Conservation (phyloP, 2,113 vertebrate genomes). For the Verasper variegatus region DNA sequence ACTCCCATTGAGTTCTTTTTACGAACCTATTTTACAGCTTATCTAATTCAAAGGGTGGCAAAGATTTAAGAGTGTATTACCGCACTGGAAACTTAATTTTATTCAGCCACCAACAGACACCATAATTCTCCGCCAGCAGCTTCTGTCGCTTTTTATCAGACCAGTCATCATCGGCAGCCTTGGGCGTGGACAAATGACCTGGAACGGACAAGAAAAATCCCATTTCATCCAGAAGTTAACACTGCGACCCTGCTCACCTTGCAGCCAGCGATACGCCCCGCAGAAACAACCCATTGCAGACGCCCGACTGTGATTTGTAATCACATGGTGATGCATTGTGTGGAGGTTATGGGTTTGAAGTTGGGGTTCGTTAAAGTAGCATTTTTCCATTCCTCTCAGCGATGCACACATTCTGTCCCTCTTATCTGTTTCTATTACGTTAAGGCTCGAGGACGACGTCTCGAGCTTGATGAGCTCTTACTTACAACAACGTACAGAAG, state of each 20-base stretch:
- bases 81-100: constrained; percentile 23
- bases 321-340: constrained; percentile 29
- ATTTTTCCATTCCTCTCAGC: constrained; percentile 1
- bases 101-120: constrained; percentile 30
- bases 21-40: no score
- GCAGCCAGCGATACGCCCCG: constrained; percentile 8
- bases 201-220: constrained; percentile 53
- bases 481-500: no score
- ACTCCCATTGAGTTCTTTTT: no score
- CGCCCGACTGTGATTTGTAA: background rate
- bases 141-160: constrained; percentile 50
- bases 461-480: no score
- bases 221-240: constrained; percentile 55
- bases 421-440: background rate
- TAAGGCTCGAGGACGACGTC: no score
- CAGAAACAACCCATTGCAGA: constrained; percentile 23
- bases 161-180: constrained; percentile 45
- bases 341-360: constrained; percentile 9
- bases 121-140: constrained; percentile 39
- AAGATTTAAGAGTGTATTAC: constrained; percentile 41
- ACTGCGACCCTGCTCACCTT: constrained; percentile 22
- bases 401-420: constrained; percentile 3
- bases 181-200: constrained; percentile 53
- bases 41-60: constrained; percentile 22
- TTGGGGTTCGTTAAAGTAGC: constrained; percentile 2